A percentile compares a stretch with the other conserved stretches of the same genome.
phyloP scores from a whole-genome alignment of 2,888 invertebrate species.

The Rhagonycha fulva region DNA sequence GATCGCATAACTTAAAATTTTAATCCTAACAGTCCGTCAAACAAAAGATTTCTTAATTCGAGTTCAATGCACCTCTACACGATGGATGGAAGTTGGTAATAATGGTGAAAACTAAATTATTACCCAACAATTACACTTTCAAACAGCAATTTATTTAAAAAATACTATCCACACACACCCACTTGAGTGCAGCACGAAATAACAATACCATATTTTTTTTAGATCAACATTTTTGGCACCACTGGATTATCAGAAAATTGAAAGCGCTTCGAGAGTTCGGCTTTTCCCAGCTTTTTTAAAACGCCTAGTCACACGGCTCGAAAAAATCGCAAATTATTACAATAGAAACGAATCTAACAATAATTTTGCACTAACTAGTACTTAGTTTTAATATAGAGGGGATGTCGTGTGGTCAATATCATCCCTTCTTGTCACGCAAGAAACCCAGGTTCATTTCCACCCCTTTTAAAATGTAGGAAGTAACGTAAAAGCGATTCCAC shows the following conservation, averaged over 20 bases:
- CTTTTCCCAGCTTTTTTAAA: no score
- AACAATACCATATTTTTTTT: not conserved
- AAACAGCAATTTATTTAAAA: not conserved
- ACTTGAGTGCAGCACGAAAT: not conserved
- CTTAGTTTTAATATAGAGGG: not conserved
- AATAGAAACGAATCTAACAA: not conserved
- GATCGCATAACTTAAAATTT: not conserved
- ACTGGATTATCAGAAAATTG: not conserved
- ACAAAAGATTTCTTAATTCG: not conserved
- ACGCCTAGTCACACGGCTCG: no score
- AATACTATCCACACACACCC: not conserved
- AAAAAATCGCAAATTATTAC: not conserved
- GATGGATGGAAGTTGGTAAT: not conserved
- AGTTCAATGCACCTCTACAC: not conserved
- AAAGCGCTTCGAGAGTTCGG: not conserved
- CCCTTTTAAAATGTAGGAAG: not conserved
- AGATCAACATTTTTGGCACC: not conserved
- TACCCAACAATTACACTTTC: not conserved
- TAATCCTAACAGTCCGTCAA: not conserved
- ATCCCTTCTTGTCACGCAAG: not conserved
- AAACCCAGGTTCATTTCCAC: not conserved
- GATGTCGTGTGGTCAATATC: not conserved
- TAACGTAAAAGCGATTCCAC: not conserved
- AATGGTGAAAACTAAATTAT: not conserved
- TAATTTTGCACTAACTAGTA: not conserved